phyloP scores from a whole-genome alignment of 2,888 invertebrate genomes.

The Cremastobaeus sp. region DNA sequence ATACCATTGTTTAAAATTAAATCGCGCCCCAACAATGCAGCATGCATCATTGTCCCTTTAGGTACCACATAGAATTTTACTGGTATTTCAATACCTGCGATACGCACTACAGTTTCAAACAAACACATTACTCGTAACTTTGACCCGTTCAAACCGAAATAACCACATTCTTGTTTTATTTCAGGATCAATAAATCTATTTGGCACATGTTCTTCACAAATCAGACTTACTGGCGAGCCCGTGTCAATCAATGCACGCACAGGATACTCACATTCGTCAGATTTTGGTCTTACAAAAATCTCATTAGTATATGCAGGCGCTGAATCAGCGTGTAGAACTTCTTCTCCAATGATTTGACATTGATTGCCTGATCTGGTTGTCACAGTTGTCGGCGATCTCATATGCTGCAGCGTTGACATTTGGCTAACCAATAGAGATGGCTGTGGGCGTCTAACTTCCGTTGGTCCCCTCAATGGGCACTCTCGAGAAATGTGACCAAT shows the following conservation, averaged over 20 bases:
- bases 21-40: slow-evolving; percentile 4
- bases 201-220: slow-evolving; percentile 3
- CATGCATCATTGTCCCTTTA: slow-evolving; percentile 3
- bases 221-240: slow-evolving; percentile 9
- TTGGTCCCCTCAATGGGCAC: not conserved
- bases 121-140: not conserved
- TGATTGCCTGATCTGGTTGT: not conserved
- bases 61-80: slow-evolving; percentile 14
- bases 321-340: not conserved
- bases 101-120: not conserved
- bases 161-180: not conserved
- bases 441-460: not conserved
- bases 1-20: slow-evolving; percentile 3
- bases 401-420: too few relatives aligned
- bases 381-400: too few relatives aligned
- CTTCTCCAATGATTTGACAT: too few relatives aligned
- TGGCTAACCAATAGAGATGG: too few relatives aligned
- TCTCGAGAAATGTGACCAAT: not conserved
- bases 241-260: not conserved
- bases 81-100: not conserved
- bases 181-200: not conserved
- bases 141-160: not conserved
- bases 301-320: not conserved
- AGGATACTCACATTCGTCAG: slow-evolving; percentile 5
- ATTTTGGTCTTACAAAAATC: not conserved